These are phyloP conservation scores for Agapornis roseicollis DNA, from an alignment of 2,113 vertebrate genomes.

Conservation along the genomic window DNA sequence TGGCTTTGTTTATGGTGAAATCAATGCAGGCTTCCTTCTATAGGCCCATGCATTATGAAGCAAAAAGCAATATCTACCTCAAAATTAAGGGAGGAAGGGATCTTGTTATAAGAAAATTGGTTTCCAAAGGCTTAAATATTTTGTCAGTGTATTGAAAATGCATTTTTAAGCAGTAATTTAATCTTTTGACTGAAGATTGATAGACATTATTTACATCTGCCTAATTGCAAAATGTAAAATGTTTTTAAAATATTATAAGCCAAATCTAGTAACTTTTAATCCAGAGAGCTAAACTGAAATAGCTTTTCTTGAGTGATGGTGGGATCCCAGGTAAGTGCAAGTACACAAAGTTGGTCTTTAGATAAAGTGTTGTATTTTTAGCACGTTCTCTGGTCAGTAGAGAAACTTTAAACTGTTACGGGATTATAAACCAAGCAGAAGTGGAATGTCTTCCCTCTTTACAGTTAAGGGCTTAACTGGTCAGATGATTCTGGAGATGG, in stretches of 20 bases:
- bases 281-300: not conserved
- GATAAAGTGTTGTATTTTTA: not conserved
- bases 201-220: not conserved
- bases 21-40: not conserved
- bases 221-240: not conserved
- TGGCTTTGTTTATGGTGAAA: conserved; percentile 34
- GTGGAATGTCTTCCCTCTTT: not conserved
- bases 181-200: not conserved
- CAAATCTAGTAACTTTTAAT: not conserved
- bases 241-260: not conserved
- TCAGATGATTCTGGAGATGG: not conserved
- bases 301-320: not conserved
- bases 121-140: not conserved
- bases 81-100: not conserved
- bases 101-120: not conserved
- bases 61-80: not conserved
- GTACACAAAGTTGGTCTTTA: not conserved
- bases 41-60: not conserved
- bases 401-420: not conserved
- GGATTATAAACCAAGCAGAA: not conserved
- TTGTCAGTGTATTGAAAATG: not conserved
- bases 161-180: not conserved
- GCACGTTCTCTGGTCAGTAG: not conserved
- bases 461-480: not conserved
- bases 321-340: conserved; percentile 34